phyloP scores from a whole-genome alignment of 2,113 vertebrate genomes.

The Laticauda laticaudata region DNA sequence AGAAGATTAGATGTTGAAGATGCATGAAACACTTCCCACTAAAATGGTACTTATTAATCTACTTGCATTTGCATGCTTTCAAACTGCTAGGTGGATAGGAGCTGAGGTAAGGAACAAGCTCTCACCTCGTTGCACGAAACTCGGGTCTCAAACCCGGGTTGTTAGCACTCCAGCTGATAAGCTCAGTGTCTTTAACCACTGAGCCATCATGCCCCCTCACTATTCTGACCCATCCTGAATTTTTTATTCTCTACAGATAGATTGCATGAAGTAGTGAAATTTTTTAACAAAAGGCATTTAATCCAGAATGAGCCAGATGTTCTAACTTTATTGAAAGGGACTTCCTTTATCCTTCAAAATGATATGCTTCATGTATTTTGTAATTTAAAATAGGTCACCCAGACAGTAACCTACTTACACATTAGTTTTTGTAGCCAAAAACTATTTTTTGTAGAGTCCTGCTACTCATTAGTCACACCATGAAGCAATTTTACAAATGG shows the following conservation, averaged over 20 bases:
- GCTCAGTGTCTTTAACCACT: background rate
- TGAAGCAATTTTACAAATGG: background rate
- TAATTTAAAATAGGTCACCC: slow-evolving; percentile 1
- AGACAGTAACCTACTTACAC: background rate
- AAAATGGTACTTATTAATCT: background rate
- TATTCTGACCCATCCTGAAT: background rate
- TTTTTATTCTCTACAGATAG: background rate
- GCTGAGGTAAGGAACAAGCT: background rate
- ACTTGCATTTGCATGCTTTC: background rate
- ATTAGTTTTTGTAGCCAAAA: background rate
- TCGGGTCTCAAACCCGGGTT: background rate
- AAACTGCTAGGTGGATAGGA: background rate
- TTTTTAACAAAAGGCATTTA: background rate
- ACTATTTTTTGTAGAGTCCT: background rate
- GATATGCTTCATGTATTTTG: background rate
- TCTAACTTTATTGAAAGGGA: background rate
- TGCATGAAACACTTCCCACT: background rate
- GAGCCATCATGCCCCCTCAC: background rate
- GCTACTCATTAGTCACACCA: background rate
- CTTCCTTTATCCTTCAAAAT: background rate
- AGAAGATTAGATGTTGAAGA: background rate
- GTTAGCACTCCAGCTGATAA: background rate
- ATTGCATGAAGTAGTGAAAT: background rate
- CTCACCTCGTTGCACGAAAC: background rate
- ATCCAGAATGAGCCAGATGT: background rate